phyloP scores from a whole-genome alignment of 2,888 invertebrate species.

The Heliconius cydno region DNA sequence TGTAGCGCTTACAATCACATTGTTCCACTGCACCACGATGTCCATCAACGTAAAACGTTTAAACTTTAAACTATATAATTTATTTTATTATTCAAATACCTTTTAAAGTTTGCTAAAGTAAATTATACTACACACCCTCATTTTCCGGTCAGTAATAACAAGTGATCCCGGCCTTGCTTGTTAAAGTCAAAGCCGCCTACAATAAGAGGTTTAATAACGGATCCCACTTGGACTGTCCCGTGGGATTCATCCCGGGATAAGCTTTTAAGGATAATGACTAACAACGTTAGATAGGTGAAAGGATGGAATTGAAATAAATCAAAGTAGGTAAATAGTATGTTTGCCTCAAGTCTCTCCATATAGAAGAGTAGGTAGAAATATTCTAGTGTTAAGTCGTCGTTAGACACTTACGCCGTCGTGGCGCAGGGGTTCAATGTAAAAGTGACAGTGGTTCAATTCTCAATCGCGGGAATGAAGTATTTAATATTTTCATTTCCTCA shows the following conservation, averaged over 20 bases:
- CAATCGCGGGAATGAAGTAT: too few relatives aligned
- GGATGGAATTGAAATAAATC: constrained; percentile 21
- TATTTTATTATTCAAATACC: constrained; percentile 3
- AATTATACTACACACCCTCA: neutral
- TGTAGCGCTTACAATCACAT: neutral
- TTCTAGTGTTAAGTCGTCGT: neutral
- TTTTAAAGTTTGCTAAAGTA: neutral
- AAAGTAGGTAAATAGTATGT: neutral
- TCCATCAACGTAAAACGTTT: too few relatives aligned
- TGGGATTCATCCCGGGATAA: constrained; percentile 36
- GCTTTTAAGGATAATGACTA: constrained; percentile 32
- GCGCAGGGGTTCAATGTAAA: too few relatives aligned
- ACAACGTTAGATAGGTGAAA: constrained; percentile 31
- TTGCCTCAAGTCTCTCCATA: too few relatives aligned
- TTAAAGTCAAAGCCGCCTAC: constrained; percentile 36
- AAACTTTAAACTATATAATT: neutral
- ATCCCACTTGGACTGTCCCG: constrained; percentile 37
- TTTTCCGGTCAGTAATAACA: constrained; percentile 37
- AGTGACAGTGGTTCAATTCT: too few relatives aligned
- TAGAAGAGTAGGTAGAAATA: too few relatives aligned
- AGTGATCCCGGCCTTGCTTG: constrained; percentile 30
- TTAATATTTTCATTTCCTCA: too few relatives aligned
- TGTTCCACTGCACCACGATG: neutral
- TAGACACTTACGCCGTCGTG: too few relatives aligned
- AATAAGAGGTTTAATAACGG: constrained; percentile 40